Percentiles rank a stretch among this genome's conserved stretches.
Evolutionary conservation across 2,113 vertebrate species (phyloP).

Genomic region (Carlito syrichta): DNA sequence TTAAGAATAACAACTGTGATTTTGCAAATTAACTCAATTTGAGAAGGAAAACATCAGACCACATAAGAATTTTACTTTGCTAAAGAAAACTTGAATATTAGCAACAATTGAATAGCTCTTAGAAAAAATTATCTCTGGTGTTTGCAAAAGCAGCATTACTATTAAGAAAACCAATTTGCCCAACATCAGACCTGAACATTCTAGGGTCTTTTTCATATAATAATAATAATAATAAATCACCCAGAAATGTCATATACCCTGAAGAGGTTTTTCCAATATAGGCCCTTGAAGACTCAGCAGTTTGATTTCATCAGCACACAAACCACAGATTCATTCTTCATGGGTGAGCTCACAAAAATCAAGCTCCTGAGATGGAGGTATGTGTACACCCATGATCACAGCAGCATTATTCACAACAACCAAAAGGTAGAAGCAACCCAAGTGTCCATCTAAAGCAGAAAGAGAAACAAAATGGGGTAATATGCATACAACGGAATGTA

Average conservation of each 20-base stretch:
- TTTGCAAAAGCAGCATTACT: not conserved
- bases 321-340: not conserved
- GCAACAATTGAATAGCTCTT: not conserved
- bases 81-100: conserved; percentile 8
- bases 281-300: not conserved
- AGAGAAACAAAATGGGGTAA: not conserved
- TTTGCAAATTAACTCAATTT: conserved; percentile 9
- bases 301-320: not conserved
- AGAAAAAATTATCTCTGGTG: not conserved
- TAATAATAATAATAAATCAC: not conserved
- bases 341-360: not conserved
- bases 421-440: not conserved
- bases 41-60: conserved; percentile 15
- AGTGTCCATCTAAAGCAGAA: not conserved
- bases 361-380: not conserved
- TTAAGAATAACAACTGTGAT: conserved; percentile 6
- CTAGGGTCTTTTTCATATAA: not conserved
- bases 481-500: not conserved
- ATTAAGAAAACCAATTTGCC: not conserved
- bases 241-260: not conserved
- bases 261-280: not conserved
- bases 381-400: not conserved
- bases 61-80: not conserved
- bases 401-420: not conserved
- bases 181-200: not conserved